Evolutionary conservation across 35 echinoderm and acorn worm genomes (phyloP).

Genomic region (Lytechinus pictus): DNA sequence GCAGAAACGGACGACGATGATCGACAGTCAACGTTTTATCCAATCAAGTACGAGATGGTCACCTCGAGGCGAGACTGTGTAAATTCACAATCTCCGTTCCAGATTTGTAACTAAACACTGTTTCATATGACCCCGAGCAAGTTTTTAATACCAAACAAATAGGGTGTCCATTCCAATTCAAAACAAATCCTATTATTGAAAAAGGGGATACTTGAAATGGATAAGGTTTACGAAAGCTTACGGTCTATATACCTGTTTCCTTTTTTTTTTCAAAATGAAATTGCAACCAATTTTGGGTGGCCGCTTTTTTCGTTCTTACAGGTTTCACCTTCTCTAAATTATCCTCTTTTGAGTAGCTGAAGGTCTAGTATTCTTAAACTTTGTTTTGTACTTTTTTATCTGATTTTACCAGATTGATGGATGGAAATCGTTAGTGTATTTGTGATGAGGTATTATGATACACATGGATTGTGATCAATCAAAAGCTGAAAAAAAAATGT

Average conservation of each 20-base stretch:
- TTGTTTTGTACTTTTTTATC: background rate
- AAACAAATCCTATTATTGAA: slow-evolving; percentile 14
- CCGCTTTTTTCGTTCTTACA: background rate
- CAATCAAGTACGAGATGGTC: background rate
- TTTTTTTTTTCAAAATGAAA: background rate
- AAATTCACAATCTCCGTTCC: slow-evolving; percentile 10
- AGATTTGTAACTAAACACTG: background rate
- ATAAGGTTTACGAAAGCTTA: background rate
- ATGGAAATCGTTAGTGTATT: background rate
- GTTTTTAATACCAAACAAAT: background rate
- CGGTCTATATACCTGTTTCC: background rate
- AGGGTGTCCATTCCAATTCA: background rate
- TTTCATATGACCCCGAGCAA: background rate
- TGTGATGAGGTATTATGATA: background rate
- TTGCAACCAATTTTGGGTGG: background rate
- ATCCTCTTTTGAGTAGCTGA: background rate
- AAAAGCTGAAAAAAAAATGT: background rate
- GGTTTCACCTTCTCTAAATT: background rate
- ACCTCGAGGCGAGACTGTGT: background rate
- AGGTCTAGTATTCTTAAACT: background rate
- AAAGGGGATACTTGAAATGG: background rate
- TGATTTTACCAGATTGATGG: background rate
- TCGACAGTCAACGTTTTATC: background rate
- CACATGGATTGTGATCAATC: background rate
- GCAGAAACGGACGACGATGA: background rate